These are phyloP conservation scores for Pollicipes pollicipes DNA, from an alignment of 1,140 invertebrate species.

Conservation along the genomic window DNA sequence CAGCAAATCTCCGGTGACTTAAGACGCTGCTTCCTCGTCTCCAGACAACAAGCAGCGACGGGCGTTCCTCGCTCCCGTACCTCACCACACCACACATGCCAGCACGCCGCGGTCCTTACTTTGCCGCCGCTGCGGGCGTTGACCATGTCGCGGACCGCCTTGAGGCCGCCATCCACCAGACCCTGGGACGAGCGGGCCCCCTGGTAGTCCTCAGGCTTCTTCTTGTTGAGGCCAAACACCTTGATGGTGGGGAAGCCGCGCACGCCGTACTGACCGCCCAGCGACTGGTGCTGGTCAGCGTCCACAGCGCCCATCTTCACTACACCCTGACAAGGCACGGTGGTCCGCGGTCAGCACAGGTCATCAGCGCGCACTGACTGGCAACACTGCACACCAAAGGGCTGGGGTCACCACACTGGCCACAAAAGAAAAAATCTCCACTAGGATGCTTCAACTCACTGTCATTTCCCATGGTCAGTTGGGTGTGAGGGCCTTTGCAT, in stretches of 20 bases:
- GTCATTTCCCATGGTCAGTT: no score
- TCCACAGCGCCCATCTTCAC: slow-evolving; percentile 87
- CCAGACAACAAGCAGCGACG: no score
- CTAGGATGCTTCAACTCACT: background rate
- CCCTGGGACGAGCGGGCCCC: slow-evolving; percentile 66
- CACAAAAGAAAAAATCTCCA: background rate
- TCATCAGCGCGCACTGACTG: no score
- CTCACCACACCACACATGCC: no score
- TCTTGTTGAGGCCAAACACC: slow-evolving; percentile 75
- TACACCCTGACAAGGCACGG: slow-evolving; percentile 45
- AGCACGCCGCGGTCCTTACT: slow-evolving; percentile 15
- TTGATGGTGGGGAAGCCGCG: slow-evolving; percentile 92
- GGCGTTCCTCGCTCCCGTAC: no score
- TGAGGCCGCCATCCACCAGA: slow-evolving; percentile 65
- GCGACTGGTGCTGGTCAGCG: slow-evolving; percentile 67
- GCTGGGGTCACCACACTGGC: no score
- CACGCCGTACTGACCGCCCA: slow-evolving; percentile 63
- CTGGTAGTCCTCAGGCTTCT: slow-evolving; percentile 68
- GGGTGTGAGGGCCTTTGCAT: no score
- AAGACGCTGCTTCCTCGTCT: no score
- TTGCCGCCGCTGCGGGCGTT: slow-evolving; percentile 43
- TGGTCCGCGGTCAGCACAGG: background rate
- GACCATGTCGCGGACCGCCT: slow-evolving; percentile 47
- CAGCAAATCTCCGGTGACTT: no score
- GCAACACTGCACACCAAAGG: slow-evolving; percentile 8